Evolutionary conservation across 2,797 vertebrate species (phyloP).

Genomic region (Sylvia borin): DNA sequence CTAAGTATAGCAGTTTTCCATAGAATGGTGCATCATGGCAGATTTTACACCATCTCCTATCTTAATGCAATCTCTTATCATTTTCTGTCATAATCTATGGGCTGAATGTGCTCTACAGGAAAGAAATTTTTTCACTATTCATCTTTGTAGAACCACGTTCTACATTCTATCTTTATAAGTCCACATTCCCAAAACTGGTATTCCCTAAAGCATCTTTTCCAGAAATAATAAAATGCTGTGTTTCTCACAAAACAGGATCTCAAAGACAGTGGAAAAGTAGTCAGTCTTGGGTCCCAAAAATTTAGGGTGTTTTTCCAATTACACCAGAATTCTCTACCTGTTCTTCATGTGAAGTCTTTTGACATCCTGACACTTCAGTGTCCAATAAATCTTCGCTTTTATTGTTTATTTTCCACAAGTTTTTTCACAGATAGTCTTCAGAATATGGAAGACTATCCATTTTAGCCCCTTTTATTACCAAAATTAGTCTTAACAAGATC

Average conservation of each 20-base stretch:
- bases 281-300: neutral
- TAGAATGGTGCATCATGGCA: too few species aligned
- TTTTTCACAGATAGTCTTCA: neutral
- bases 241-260: neutral
- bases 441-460: neutral
- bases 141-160: neutral
- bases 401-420: neutral
- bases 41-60: neutral
- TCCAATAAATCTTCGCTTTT: neutral
- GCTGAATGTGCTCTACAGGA: neutral
- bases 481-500: neutral
- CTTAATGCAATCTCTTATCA: neutral
- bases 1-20: neutral
- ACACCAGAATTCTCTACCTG: neutral
- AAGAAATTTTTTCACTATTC: neutral
- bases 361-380: neutral
- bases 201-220: neutral
- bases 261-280: neutral
- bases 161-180: neutral
- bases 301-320: neutral
- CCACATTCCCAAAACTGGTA: neutral
- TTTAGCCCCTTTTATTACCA: slow-evolving; percentile 1
- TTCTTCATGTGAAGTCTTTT: neutral
- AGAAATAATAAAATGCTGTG: neutral
- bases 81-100: neutral